Base-by-base conservation (phyloP, 2,113 vertebrate species). In the Puma concolor region DNA sequence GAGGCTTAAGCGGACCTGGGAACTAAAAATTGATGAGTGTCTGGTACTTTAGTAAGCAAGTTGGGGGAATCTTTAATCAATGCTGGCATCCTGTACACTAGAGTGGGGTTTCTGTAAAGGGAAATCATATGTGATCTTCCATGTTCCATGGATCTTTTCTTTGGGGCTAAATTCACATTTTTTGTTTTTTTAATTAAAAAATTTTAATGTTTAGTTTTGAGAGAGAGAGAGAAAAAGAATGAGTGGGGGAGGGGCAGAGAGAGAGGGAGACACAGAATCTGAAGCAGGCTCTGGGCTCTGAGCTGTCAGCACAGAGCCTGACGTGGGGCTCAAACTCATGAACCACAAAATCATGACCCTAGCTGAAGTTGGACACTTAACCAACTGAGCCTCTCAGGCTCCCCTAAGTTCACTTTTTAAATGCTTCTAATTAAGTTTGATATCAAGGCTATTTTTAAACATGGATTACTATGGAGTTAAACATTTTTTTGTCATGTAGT, bases 371-470 rank as follows among this genome's bases (percentile, higher is more conserved):
- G 41, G 38, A 14, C 2, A 4, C 23, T 7, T 14, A 44, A 74
- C 4, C 64, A 7, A 44, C 72, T 74, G 72, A 74, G 72, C 38
- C 72, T 44, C 72, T 25, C 72, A 44, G 38, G 38, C 1, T 6
- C 13, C 72, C 23, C 54, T 90, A 95, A 92, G 71, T 83, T 97
- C 95, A 90, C 80, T 95, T 97, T 94, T 60, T 50, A 95, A 97
- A 95, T 64, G 52, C 74, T 97, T 95, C 79, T 90, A 83, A 83
- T 97, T 95, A 97, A 87, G 84, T 87, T 89, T 94, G 71, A 94
- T 86, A 84, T 31, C 17, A 67, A 84, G 29, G 1, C 72, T 97
- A 84, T 60, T 85, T 97, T 96, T 60, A 88, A 97, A 94, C 54
- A 80, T 83, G 79, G 95, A 89, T 87, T 95, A 77, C 36, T 82